Base-by-base conservation (phyloP, 1,140 invertebrate genomes). In the Globodera rostochiensis region DNA sequence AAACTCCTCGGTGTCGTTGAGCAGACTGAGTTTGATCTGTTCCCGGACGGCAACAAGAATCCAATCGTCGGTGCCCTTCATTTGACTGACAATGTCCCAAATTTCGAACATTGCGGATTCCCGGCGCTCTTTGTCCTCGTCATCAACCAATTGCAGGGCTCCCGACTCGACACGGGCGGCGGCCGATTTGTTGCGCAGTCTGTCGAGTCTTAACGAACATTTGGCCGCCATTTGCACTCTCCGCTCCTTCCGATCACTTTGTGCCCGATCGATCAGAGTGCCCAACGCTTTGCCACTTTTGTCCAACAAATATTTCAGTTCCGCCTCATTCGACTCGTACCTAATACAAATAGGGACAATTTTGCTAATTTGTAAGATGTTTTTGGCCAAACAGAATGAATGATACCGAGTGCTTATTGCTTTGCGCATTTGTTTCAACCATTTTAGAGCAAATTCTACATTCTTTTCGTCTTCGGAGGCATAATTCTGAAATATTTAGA, bases 21-120 rank as follows among this genome's bases (percentile, higher is more conserved):
- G 13, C 57, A 64, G 57, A 64, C 57, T 64, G 57, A 64, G 57
- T 64, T 64, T 64, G 57, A 64, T 64, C 15, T 64, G 57, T 64
- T 13, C 57, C 19, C 57, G 57, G 5, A 64, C 57, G 5, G 5
- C 57, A 6, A 15, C 19, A 1, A 64, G 9, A 3, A 64, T 6
- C 15, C 57, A 15, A 19, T 64, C 57, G 11, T 15, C 57, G 13
- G 57, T 13, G 57, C 57, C 57, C 13, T 15, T 15, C 11, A 64
- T 64, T 64, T 64, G 13, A 19, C 19, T 19, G 6, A 21, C 19
- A 19, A 64, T 21, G 13, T 19, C 13, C 4, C 11, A 13, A 64
- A 64, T 64, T n/a, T 64, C 57, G 57, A 19, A 1, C 57, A 64
- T 4, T 64, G 11, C 13, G 57, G 13, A n/a, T 19, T 64, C 5